phyloP scores from a whole-genome alignment of 2,797 vertebrate genomes.

The Echeneis naucrates region DNA sequence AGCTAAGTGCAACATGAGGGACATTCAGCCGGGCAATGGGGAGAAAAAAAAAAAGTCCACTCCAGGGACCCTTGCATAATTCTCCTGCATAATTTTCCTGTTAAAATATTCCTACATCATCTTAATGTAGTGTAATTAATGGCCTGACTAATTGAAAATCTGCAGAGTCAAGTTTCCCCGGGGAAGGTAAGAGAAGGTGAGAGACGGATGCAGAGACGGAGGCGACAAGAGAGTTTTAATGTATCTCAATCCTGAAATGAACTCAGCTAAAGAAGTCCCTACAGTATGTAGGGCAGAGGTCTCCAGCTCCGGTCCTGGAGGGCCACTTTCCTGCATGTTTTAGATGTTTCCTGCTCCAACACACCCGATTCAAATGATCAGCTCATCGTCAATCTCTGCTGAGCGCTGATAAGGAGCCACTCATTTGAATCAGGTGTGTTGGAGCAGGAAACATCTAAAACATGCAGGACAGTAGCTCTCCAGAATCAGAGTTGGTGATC shows the following conservation, averaged over 20 bases:
- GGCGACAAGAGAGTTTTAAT: slow-evolving; percentile 29
- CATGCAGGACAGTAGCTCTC: too few species aligned
- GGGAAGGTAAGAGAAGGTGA: slow-evolving; percentile 18
- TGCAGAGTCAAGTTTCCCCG: slow-evolving; percentile 66
- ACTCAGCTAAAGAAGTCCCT: slow-evolving; percentile 39
- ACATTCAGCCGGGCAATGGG: slow-evolving; percentile 46
- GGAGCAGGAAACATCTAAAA: too few species aligned
- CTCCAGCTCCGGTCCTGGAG: too few species aligned
- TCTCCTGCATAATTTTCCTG: slow-evolving; percentile 49
- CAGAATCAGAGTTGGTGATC: too few species aligned
- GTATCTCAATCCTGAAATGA: slow-evolving; percentile 47
- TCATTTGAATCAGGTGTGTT: too few species aligned
- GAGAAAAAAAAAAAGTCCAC: slow-evolving; percentile 28
- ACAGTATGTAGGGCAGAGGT: slow-evolving; percentile 33
- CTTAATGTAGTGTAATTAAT: slow-evolving; percentile 70
- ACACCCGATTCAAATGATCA: too few species aligned
- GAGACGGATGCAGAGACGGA: neutral
- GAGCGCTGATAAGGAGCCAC: too few species aligned
- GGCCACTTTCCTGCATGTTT: too few species aligned
- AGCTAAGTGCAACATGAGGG: slow-evolving; percentile 54
- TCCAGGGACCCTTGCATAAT: slow-evolving; percentile 53
- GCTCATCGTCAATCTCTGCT: too few species aligned
- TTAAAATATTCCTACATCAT: slow-evolving; percentile 59
- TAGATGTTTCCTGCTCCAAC: too few species aligned
- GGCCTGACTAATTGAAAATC: slow-evolving; percentile 68